A percentile compares a stretch with the other conserved stretches of the same genome.
These are phyloP conservation scores for Epicauta chinensis DNA, from an alignment of 1,140 invertebrate genomes.

Conservation along the genomic window DNA sequence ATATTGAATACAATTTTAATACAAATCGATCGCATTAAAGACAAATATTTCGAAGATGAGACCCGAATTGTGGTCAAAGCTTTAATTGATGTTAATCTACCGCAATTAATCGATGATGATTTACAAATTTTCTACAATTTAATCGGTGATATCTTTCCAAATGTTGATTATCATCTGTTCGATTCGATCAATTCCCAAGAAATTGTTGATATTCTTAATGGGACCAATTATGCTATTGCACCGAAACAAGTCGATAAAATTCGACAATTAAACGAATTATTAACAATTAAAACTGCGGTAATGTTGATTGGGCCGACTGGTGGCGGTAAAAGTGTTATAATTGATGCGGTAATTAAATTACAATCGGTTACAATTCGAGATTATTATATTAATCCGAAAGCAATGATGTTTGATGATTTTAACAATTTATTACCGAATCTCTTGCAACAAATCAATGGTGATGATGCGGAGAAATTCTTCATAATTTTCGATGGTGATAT, in stretches of 20 bases:
- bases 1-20: conserved; percentile 82
- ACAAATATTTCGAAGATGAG: conserved; percentile 77
- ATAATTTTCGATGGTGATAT: conserved; percentile 91
- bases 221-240: conserved; percentile 59
- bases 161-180: conserved; percentile 78
- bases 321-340: conserved; percentile 82
- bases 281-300: conserved; percentile 86
- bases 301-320: conserved; percentile 90
- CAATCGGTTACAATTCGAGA: conserved; percentile 74
- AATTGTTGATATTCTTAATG: conserved; percentile 54
- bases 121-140: conserved; percentile 82
- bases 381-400: conserved; percentile 78
- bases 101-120: conserved; percentile 88
- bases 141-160: conserved; percentile 84
- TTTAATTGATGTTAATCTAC: conserved; percentile 84
- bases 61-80: conserved; percentile 83
- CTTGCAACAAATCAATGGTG: too few relatives aligned
- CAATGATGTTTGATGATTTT: conserved; percentile 79
- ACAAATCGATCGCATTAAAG: conserved; percentile 86
- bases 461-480: conserved; percentile 79
- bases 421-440: conserved; percentile 86
- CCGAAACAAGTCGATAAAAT: conserved; percentile 66
- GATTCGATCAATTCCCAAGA: conserved; percentile 67
- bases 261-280: conserved; percentile 85
- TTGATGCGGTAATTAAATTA: conserved; percentile 73